Evolutionary conservation across 2,888 invertebrate species (phyloP).

Genomic region (Latheticus oryzae): DNA sequence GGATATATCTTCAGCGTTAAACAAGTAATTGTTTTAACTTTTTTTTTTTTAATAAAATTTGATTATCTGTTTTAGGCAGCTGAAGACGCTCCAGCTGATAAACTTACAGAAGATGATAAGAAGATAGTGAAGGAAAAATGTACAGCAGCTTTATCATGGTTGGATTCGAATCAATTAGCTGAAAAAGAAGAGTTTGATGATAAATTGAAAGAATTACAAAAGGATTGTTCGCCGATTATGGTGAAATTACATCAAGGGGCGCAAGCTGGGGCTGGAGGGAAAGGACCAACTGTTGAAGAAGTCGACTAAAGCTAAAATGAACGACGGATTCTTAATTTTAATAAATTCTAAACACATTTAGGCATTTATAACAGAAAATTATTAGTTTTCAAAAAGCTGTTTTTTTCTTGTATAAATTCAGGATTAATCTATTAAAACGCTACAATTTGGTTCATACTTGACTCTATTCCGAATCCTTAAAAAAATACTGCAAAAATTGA

Average conservation of each 20-base stretch:
- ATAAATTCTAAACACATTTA: too few relatives aligned
- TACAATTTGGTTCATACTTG: too few relatives aligned
- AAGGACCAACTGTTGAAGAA: slow-evolving; percentile 74
- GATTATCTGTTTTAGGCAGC: slow-evolving; percentile 67
- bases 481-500: too few relatives aligned
- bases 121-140: slow-evolving; percentile 76
- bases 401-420: too few relatives aligned
- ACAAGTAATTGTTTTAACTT: slow-evolving; percentile 64
- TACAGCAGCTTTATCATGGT: slow-evolving; percentile 79
- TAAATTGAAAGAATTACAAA: slow-evolving; percentile 80
- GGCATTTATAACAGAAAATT: too few relatives aligned
- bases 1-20: slow-evolving; percentile 79
- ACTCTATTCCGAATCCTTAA: too few relatives aligned
- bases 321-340: too few relatives aligned
- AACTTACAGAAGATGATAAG: slow-evolving; percentile 79
- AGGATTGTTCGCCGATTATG: slow-evolving; percentile 83
- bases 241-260: slow-evolving; percentile 80
- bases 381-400: too few relatives aligned
- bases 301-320: too few relatives aligned
- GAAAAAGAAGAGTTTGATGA: slow-evolving; percentile 83
- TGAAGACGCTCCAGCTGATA: slow-evolving; percentile 73
- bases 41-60: slow-evolving; percentile 41
- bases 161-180: slow-evolving; percentile 78
- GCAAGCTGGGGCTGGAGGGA: slow-evolving; percentile 61
- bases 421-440: too few relatives aligned